phyloP scores from a whole-genome alignment of 1,140 invertebrate species.

The Ericerus pela region DNA sequence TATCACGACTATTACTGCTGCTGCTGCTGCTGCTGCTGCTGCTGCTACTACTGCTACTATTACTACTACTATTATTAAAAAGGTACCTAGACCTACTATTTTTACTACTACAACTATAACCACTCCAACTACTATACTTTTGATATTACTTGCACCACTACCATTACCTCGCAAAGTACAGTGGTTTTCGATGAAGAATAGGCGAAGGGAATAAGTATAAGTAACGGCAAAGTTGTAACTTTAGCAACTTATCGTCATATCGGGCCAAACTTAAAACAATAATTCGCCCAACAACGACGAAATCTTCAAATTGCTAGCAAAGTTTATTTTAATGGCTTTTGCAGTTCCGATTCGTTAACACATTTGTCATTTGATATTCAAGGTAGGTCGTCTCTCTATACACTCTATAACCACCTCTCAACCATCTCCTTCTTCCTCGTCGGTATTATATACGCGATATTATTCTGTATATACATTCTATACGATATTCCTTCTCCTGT shows the following conservation, averaged over 20 bases:
- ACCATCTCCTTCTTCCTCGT: too few relatives aligned
- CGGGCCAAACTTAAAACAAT: conserved; percentile 9
- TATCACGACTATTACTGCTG: not conserved
- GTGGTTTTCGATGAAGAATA: not conserved
- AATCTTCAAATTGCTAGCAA: conserved; percentile 8
- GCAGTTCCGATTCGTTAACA: conserved; percentile 9
- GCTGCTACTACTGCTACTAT: too few relatives aligned
- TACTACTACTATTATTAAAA: too few relatives aligned
- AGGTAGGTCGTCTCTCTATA: conserved; percentile 9
- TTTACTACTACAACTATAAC: too few relatives aligned
- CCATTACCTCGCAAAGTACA: not conserved
- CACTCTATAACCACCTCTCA: too few relatives aligned
- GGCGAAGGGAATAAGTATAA: not conserved
- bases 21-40: not conserved
- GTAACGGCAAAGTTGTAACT: conserved; percentile 10
- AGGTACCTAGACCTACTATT: too few relatives aligned
- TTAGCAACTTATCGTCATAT: conserved; percentile 9
- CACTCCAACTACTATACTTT: too few relatives aligned
- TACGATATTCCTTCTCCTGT: too few relatives aligned
- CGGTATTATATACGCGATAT: too few relatives aligned
- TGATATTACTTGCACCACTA: not conserved
- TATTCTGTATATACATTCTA: too few relatives aligned
- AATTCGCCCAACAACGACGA: conserved; percentile 10
- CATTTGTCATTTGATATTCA: conserved; percentile 11
- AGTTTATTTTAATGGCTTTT: conserved; percentile 12